Base-by-base conservation (phyloP, 2,888 invertebrate species). In the Chesias legatella region DNA sequence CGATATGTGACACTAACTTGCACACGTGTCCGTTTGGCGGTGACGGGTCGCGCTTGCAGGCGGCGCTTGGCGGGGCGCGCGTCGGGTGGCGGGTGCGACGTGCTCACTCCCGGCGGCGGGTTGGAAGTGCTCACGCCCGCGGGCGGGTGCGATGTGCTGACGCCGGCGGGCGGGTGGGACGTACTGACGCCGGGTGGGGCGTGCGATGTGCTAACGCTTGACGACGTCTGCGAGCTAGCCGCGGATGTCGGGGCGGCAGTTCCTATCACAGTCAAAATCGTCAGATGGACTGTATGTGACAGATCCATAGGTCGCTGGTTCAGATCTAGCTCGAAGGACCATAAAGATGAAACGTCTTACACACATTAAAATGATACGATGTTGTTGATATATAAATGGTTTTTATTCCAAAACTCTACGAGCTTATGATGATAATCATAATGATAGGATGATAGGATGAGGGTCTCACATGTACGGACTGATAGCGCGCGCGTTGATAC, bases 21-120 rank as follows among this genome's bases (percentile, higher is more conserved):
- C 29, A 90, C 79, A 32, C 91, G 72, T 1, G 89, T 88, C 50
- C 91, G 71, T 60, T 91, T 91, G 20, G 82, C 79, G 27, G 88
- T 82, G 48, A 89, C 74, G 0, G 80, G 79, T 9, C 86, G 68
- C 30, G 79, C 63, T 50, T 83, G 82, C 33, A 85, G 58, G 17
- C 85, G 78, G 1, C 86, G 73, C 51, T 88, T 88, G 28, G 65
- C 51, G 1, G 84, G 79, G 13, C 86, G 75, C 7, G 74, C 68
- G 39, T 83, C 83, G 4, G 78, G 69, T 32, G 81, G 82, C 27
- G 82, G 67, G 45, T 74, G 74, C 1, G 77, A 75, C 1, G 81
- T 77, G 60, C 74, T 77, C 21, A 66, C 61, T 24, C 73, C 53
- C 1, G 48, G 43, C 34, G 43, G 64, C 43, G 53, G 75, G 62